phyloP scores from a whole-genome alignment of 2,888 invertebrate species.

The Melolontha melolontha region DNA sequence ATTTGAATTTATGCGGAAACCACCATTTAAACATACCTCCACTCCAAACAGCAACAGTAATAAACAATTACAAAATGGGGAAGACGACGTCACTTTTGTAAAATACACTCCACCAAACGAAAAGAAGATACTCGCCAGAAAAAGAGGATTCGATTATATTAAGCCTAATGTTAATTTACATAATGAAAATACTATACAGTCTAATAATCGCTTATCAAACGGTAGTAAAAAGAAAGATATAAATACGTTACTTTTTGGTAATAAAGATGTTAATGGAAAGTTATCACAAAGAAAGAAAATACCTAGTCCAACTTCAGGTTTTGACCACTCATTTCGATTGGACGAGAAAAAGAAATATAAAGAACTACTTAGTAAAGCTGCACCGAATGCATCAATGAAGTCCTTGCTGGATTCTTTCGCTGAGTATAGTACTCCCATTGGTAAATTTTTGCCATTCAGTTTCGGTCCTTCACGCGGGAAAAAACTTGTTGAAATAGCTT shows the following conservation, averaged over 20 bases:
- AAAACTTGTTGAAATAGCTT: slow-evolving; percentile 49
- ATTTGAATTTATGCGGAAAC: slow-evolving; percentile 35
- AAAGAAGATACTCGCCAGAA: slow-evolving; percentile 52
- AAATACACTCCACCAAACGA: slow-evolving; percentile 52
- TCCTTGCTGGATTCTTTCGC: slow-evolving; percentile 51
- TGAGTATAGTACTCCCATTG: slow-evolving; percentile 55
- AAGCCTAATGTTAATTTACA: slow-evolving; percentile 38
- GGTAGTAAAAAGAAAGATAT: slow-evolving; percentile 37
- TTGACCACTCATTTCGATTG: slow-evolving; percentile 69
- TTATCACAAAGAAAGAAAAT: slow-evolving; percentile 18
- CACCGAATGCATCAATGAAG: slow-evolving; percentile 45
- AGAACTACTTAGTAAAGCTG: slow-evolving; percentile 67
- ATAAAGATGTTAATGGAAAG: slow-evolving; percentile 10
- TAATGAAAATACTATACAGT: slow-evolving; percentile 26
- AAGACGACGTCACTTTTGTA: slow-evolving; percentile 57
- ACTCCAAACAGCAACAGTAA: slow-evolving; percentile 47
- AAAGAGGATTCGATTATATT: slow-evolving; percentile 51
- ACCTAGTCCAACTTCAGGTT: slow-evolving; percentile 53
- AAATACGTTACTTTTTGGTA: background rate
- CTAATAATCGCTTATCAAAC: slow-evolving; percentile 34
- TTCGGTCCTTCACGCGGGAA: slow-evolving; percentile 36
- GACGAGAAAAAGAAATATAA: slow-evolving; percentile 71
- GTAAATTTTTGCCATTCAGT: slow-evolving; percentile 48
- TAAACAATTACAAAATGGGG: slow-evolving; percentile 47
- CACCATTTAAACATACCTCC: slow-evolving; percentile 46